phyloP scores from a whole-genome alignment of 2,113 vertebrate genomes.

The Ceyx melanurus region DNA sequence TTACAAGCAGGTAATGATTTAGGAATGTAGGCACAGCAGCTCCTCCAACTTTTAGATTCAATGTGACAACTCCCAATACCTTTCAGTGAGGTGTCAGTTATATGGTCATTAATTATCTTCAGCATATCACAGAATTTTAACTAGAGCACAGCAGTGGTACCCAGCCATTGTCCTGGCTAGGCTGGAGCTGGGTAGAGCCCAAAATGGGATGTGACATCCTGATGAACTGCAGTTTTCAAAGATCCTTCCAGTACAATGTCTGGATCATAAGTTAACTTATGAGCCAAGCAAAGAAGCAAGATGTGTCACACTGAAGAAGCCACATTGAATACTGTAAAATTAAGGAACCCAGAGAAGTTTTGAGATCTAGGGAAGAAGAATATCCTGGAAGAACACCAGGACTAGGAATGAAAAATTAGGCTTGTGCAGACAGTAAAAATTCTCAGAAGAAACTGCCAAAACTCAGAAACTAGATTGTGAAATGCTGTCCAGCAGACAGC shows the following conservation, averaged over 20 bases:
- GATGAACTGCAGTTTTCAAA: neutral
- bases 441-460: neutral
- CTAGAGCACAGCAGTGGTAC: neutral
- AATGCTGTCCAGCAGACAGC: neutral
- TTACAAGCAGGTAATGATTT: neutral
- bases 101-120: neutral
- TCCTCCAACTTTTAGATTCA: neutral
- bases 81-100: neutral
- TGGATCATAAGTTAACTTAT: fast-evolving
- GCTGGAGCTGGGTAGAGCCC: neutral
- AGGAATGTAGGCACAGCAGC: neutral
- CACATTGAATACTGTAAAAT: neutral
- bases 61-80: neutral
- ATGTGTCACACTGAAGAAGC: neutral
- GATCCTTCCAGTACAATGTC: neutral
- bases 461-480: neutral
- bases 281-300: neutral
- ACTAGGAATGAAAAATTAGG: neutral
- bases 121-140: neutral
- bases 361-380: neutral
- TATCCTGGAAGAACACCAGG: neutral
- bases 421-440: neutral
- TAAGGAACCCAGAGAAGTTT: neutral
- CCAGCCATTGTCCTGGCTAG: neutral
- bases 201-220: fast-evolving